A percentile compares a stretch with the other conserved stretches of the same genome.
These are phyloP conservation scores for Alloplasta piceator DNA, from an alignment of 2,888 invertebrate genomes.

Conservation along the genomic window DNA sequence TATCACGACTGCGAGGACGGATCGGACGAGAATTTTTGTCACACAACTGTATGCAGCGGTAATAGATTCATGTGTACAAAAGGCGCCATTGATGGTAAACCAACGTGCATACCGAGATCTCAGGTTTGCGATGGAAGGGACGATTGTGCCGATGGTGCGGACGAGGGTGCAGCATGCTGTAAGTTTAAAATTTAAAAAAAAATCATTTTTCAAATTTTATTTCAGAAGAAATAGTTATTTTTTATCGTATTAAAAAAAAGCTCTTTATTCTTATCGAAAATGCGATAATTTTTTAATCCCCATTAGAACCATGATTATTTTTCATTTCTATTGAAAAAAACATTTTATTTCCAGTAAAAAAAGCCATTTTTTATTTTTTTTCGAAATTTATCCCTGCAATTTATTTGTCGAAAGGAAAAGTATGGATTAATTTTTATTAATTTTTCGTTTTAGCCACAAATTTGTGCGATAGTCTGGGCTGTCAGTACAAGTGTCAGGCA, in stretches of 20 bases:
- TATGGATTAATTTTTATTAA: background rate
- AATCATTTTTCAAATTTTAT: too few relatives aligned
- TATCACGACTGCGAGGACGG: constrained; percentile 96
- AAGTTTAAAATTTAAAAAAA: constrained; percentile 83
- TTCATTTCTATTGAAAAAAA: constrained; percentile 16
- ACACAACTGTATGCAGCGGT: constrained; percentile 93
- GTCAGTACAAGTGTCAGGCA: constrained; percentile 96
- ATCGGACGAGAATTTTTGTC: constrained; percentile 95
- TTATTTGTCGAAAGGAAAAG: too few relatives aligned
- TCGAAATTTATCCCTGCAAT: too few relatives aligned
- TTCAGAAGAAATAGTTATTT: too few relatives aligned
- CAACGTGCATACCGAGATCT: constrained; percentile 94
- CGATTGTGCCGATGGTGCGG: constrained; percentile 96
- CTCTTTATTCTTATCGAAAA: too few relatives aligned
- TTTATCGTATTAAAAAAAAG: too few relatives aligned
- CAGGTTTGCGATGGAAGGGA: constrained; percentile 95
- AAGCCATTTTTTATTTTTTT: too few relatives aligned
- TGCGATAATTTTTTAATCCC: too few relatives aligned
- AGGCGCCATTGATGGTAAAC: constrained; percentile 88
- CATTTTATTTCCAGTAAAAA: background rate
- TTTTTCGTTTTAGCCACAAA: constrained; percentile 86
- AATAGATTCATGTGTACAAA: constrained; percentile 95
- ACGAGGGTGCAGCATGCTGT: constrained; percentile 95
- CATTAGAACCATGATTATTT: constrained; percentile 19
- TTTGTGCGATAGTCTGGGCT: constrained; percentile 93